Base-by-base conservation (phyloP, 2,113 vertebrate genomes). In the Apodemus sylvaticus region DNA sequence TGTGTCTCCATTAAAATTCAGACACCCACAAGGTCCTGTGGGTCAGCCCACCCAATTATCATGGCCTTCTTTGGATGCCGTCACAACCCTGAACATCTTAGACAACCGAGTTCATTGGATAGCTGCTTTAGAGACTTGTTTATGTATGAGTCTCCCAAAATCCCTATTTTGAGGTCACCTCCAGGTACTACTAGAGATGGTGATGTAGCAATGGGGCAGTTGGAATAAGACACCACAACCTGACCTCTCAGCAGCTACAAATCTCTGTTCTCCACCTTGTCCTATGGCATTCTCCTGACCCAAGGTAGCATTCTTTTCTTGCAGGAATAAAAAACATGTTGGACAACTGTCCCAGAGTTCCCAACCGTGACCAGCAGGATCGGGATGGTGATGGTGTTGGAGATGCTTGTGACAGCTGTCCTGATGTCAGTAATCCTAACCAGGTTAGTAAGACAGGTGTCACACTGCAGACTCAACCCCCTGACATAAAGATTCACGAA, bases 331-430 rank as follows among this genome's bases (percentile, higher is more conserved):
- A 99, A 96, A 99, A 99, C 95, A 98, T 99, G 97, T 97, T 99
- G 90, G 99, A 99, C 97, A 99, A 99, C 97, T 99, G 99, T 97
- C 99, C 98, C 76, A 98, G 92, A 90, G 98, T 99, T 78, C 98
- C 99, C 53, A 99, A 99, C 86, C 93, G 68, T 86, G 98, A 99
- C 96, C 99, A 99, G 96, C 97, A 89, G 51, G 99, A 99, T 96
- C 98, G 39, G 96, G 99, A 99, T 97, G 98, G 97, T 7, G 99
- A 99, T 1, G 99, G 99, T 6, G 99, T 99, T 34, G 99, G 99
- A 87, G 99, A 99, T 58, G 99, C 98, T 64, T 99, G 99, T 98
- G 99, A 99, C 97, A 99, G 99, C 96, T 99, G 99, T 94, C 99
- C 99, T 34, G 99, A 99, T 58, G 86, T 99, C 97, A 98, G 98